Conservation (phyloP, 1,140 invertebrate species). For the Drosophila oshimai region DNA sequence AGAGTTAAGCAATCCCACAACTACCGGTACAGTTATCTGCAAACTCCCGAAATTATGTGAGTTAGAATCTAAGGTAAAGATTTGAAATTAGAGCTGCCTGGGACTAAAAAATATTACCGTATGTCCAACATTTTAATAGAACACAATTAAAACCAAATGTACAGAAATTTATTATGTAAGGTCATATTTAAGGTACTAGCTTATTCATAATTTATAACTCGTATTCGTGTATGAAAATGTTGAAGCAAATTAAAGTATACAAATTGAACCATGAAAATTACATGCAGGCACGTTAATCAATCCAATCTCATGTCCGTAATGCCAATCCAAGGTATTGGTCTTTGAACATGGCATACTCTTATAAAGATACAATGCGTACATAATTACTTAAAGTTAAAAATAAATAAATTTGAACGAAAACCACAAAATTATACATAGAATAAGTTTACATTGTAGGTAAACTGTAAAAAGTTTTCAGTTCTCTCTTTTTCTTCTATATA, state of each 20-base stretch:
- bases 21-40: background rate
- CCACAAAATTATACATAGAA: conserved; percentile 9
- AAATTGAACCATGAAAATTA: background rate
- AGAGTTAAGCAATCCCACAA: background rate
- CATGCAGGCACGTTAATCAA: conserved; percentile 2
- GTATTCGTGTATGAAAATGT: conserved; percentile 9
- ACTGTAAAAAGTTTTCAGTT: conserved; percentile 53
- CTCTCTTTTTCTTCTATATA: conserved; percentile 42
- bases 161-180: conserved; percentile 39
- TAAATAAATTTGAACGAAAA: conserved; percentile 5
- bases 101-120: background rate
- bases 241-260: background rate
- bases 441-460: conserved; percentile 47
- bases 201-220: conserved; percentile 8
- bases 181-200: background rate
- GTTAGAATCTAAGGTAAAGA: background rate
- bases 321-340: background rate
- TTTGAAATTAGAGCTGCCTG: background rate
- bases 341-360: background rate
- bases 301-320: background rate
- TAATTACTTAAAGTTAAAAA: conserved; percentile 14
- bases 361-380: background rate
- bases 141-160: conserved; percentile 37
- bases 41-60: conserved; percentile 4
- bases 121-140: conserved; percentile 20